Base-by-base conservation (phyloP, 1,140 invertebrate species). In the Listronotus bonariensis region DNA sequence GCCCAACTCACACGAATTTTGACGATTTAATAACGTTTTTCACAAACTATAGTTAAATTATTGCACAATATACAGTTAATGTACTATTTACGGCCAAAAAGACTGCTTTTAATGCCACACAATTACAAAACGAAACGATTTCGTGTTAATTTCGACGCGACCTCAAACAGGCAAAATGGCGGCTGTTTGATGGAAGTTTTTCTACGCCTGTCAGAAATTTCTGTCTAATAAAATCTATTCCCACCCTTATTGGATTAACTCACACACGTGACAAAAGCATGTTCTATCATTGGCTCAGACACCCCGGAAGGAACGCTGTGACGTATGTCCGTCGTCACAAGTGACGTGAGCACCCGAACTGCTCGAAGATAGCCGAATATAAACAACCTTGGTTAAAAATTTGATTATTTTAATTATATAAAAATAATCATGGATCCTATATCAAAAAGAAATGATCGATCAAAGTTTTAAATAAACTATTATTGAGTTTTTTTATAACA, bases 111-210 rank as follows among this genome's bases (percentile, higher is more conserved):
- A 72, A 74, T 69, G 69, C 73, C 74, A 76, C 72, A 68, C 59
- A 69, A 72, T 58, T 71, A 70, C 51, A 73, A 69, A 73, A 73
- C 72, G 71, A 72, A 53, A 66, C 69, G 71, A 83, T 84, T 83
- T 85, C 85, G 82, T 83, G 82, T 81, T 81, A 86, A 87, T 84
- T 86, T 86, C 83, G 82, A 84, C 86, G 83, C 82, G 85, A 84
- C 87, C 85, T 85, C 84, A 84, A 83, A 85, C 84, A 86, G 84
- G 85, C 88, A 92, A 92, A 87, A 92, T 92, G 90, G 90, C 90
- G 89, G 89, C 89, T 91, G 89, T 91, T 59, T 91, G 89, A 90
- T 89, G 89, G 90, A 89, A 90, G 86, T 91, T 91, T 90, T 90
- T 89, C 87, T 91, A 90, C 88, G 89, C 89, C 91, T 90, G 90